A percentile compares a stretch with the other conserved stretches of the same genome.
Conservation (phyloP, 2,888 invertebrate species). For the Rhagium mordax region DNA sequence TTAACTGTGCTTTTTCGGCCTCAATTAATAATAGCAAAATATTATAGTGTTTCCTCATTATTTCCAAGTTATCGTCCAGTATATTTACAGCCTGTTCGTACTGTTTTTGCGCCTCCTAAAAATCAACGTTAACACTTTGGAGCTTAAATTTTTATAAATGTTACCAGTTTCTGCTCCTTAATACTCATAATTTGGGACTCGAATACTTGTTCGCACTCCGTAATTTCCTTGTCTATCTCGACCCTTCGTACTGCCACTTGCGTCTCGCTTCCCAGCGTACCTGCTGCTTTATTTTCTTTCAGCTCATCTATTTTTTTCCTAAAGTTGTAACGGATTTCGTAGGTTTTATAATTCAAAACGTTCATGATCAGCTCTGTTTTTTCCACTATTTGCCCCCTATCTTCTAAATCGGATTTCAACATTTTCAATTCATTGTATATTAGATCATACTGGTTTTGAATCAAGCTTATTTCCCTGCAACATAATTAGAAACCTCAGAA, state of each 20-base stretch:
- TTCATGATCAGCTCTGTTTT: constrained; percentile 60
- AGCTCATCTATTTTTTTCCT: constrained; percentile 56
- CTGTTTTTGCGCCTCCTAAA: constrained; percentile 58
- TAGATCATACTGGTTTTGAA: constrained; percentile 52
- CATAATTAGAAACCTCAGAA: background rate
- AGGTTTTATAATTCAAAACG: constrained; percentile 60
- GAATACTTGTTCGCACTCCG: constrained; percentile 55
- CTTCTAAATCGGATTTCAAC: constrained; percentile 47
- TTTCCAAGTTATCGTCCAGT: constrained; percentile 56
- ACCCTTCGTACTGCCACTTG: constrained; percentile 51
- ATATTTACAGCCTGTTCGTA: constrained; percentile 54
- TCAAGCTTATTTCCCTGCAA: constrained; percentile 50
- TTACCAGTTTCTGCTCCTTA: constrained; percentile 59
- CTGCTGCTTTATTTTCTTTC: constrained; percentile 46
- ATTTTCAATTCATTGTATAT: constrained; percentile 48
- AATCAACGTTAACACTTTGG: background rate
- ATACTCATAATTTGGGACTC: constrained; percentile 55
- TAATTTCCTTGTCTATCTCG: constrained; percentile 59
- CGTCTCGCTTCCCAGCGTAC: constrained; percentile 40
- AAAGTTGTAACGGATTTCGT: constrained; percentile 59
- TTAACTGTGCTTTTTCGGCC: constrained; percentile 52
- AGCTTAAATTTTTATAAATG: background rate
- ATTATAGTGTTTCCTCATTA: constrained; percentile 53
- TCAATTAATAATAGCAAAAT: constrained; percentile 56
- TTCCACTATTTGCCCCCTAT: constrained; percentile 53